phyloP scores from a whole-genome alignment of 92 coral and sea anemone genomes.

The Actinernus sp. region DNA sequence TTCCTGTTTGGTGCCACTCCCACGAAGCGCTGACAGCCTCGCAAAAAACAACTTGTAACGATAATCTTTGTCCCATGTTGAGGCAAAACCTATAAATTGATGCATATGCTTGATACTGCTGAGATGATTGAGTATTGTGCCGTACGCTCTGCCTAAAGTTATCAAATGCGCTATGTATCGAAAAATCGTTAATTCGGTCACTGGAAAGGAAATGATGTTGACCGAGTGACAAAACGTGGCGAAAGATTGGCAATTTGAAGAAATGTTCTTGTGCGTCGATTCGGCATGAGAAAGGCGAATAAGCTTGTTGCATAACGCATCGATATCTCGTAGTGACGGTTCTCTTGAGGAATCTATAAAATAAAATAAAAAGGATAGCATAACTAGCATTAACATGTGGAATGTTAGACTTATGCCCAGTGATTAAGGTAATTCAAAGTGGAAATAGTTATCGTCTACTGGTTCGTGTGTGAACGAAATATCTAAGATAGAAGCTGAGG shows the following conservation, averaged over 20 bases:
- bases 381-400: too few relatives aligned
- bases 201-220: conserved; percentile 20
- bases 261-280: conserved; percentile 27
- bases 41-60: conserved; percentile 1
- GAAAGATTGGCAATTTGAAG: conserved; percentile 12
- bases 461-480: too few relatives aligned
- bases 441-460: too few relatives aligned
- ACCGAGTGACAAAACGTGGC: conserved; percentile 7
- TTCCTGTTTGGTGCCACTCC: conserved; percentile 1
- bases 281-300: conserved; percentile 16
- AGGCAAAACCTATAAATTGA: conserved; percentile 8
- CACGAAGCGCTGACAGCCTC: conserved; percentile 7
- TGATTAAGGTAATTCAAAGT: too few relatives aligned
- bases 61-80: conserved; percentile 7
- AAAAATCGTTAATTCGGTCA: not conserved
- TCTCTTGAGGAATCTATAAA: too few relatives aligned
- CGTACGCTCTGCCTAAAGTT: not conserved
- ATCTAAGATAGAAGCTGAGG: too few relatives aligned
- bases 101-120: too few relatives aligned
- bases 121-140: too few relatives aligned
- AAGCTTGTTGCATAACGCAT: not conserved
- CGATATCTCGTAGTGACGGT: too few relatives aligned
- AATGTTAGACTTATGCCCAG: too few relatives aligned
- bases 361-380: too few relatives aligned
- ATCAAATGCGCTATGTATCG: conserved; percentile 22